Evolutionary conservation across 2,888 invertebrate genomes (phyloP).

Genomic region (Xestobium rufovillosum): DNA sequence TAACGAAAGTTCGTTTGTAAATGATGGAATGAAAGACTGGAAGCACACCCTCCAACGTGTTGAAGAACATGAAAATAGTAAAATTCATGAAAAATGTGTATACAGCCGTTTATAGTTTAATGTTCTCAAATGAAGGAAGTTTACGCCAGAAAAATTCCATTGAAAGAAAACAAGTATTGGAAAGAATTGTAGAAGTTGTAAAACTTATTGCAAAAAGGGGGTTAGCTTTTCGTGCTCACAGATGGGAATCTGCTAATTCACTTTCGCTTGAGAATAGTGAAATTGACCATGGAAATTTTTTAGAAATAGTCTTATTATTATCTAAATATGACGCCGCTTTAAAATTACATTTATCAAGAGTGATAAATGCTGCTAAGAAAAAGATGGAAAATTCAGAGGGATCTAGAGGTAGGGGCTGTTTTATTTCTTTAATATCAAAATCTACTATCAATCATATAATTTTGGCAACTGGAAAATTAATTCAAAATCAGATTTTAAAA

Average conservation of each 20-base stretch:
- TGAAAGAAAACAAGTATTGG: constrained; percentile 9
- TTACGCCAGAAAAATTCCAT: no score
- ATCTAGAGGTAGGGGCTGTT: no score
- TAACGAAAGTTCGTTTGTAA: no score
- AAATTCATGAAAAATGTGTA: no score
- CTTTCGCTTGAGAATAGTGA: constrained; percentile 7
- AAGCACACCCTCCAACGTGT: no score
- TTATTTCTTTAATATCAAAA: constrained; percentile 9
- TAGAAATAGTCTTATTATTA: constrained; percentile 12
- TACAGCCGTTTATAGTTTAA: no score
- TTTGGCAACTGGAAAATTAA: constrained; percentile 7
- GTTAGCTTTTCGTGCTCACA: constrained; percentile 7
- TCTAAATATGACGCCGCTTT: constrained; percentile 12
- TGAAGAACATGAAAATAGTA: no score
- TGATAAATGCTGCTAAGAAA: background rate
- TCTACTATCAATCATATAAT: constrained; percentile 14
- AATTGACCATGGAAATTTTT: constrained; percentile 15
- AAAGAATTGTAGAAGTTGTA: constrained; percentile 9
- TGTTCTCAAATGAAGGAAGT: no score
- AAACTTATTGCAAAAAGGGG: constrained; percentile 15
- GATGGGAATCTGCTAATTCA: constrained; percentile 9
- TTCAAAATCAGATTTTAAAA: constrained; percentile 11
- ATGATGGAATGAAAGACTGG: no score
- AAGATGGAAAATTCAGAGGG: no score
- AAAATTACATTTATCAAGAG: constrained; percentile 2